Evolutionary conservation across 2,797 vertebrate species (phyloP).

Genomic region (Anolis apletophallus): DNA sequence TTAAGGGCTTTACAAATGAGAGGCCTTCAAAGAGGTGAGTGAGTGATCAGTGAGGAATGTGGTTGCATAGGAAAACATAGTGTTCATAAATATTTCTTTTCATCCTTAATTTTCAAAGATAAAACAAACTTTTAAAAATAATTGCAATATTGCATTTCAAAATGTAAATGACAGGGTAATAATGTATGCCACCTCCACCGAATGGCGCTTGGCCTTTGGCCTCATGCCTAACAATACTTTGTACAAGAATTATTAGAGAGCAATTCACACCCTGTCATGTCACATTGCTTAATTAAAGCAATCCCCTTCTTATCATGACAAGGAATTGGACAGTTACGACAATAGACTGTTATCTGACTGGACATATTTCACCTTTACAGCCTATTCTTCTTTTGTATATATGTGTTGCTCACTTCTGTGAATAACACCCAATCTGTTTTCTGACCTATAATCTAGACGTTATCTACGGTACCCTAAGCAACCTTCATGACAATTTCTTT

Average conservation of each 20-base stretch:
- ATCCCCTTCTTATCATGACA: slow-evolving; percentile 74
- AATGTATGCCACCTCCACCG: slow-evolving; percentile 64
- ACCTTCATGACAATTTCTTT: not conserved
- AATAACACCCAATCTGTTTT: slow-evolving; percentile 48
- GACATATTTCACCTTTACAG: slow-evolving; percentile 73
- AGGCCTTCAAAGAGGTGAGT: slow-evolving; percentile 42
- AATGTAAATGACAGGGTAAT: slow-evolving; percentile 63
- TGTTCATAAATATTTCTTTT: not conserved
- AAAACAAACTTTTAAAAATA: slow-evolving; percentile 41
- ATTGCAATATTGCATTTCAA: slow-evolving; percentile 40
- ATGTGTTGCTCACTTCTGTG: slow-evolving; percentile 39
- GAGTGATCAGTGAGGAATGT: slow-evolving; percentile 4
- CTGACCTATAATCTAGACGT: not conserved
- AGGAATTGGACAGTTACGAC: slow-evolving; percentile 76
- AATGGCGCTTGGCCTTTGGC: slow-evolving; percentile 70
- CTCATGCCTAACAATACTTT: slow-evolving; percentile 77
- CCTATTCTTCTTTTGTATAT: slow-evolving; percentile 41
- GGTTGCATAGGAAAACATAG: not conserved
- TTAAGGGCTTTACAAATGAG: slow-evolving; percentile 62
- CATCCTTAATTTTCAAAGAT: slow-evolving; percentile 40
- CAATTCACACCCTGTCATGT: slow-evolving; percentile 76
- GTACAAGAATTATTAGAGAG: slow-evolving; percentile 76
- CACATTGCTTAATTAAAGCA: slow-evolving; percentile 82
- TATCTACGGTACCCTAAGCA: not conserved
- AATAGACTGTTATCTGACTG: slow-evolving; percentile 75